Conservation (phyloP, 2,113 vertebrate genomes). For the Amia ocellicauda region DNA sequence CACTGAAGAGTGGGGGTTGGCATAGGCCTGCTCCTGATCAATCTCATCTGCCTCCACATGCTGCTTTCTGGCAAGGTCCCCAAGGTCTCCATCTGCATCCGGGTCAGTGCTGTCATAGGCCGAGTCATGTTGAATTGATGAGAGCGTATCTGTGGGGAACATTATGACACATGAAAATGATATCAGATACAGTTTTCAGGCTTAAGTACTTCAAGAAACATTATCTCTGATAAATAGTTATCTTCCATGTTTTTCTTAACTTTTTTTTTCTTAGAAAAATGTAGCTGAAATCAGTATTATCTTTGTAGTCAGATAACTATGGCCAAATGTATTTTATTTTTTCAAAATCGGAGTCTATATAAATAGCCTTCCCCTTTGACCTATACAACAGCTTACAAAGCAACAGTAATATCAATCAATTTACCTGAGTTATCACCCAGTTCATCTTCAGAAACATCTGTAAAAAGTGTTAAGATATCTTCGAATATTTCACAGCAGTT, state of each 20-base stretch:
- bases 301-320: too few species aligned
- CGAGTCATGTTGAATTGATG: conserved; percentile 80
- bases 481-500: conserved; percentile 80
- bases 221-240: too few species aligned
- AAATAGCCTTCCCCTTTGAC: too few species aligned
- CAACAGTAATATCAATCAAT: not conserved
- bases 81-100: conserved; percentile 63
- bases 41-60: conserved; percentile 7
- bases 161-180: too few species aligned
- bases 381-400: not conserved
- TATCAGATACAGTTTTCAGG: too few species aligned
- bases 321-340: too few species aligned
- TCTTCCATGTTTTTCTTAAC: not conserved
- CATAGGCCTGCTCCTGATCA: conserved; percentile 16
- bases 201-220: not conserved
- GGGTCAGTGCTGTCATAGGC: conserved; percentile 89
- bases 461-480: conserved; percentile 58
- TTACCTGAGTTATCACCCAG: conserved; percentile 68
- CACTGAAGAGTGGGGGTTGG: conserved; percentile 35
- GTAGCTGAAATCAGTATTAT: too few species aligned
- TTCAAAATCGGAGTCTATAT: too few species aligned
- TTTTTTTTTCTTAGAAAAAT: too few species aligned
- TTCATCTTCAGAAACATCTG: conserved; percentile 62
- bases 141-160: conserved; percentile 64
- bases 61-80: conserved; percentile 19